Evolutionary conservation across 2,113 vertebrate genomes (phyloP).

Genomic region (Cariama cristata): DNA sequence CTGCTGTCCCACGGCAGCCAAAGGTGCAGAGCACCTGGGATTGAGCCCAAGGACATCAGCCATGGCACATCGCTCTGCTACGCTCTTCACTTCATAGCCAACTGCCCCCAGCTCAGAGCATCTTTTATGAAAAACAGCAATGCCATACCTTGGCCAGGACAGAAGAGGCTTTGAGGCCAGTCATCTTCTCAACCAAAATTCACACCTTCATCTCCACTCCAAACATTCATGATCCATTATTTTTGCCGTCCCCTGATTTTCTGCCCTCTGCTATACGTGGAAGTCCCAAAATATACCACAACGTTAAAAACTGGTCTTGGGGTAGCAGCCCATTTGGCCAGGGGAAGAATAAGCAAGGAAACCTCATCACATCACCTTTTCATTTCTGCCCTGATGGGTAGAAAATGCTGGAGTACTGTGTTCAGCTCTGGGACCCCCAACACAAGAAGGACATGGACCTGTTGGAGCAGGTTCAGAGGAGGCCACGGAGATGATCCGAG

Average conservation of each 20-base stretch:
- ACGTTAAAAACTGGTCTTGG: neutral
- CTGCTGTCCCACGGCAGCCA: neutral
- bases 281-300: neutral
- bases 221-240: neutral
- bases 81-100: neutral
- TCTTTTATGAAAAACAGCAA: neutral
- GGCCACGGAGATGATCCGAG: too few relatives aligned
- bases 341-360: neutral
- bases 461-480: too few relatives aligned
- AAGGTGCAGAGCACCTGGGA: neutral
- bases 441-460: too few relatives aligned
- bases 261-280: neutral
- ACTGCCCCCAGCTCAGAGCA: neutral
- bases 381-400: neutral
- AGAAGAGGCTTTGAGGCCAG: neutral
- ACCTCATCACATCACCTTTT: neutral
- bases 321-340: neutral
- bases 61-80: neutral
- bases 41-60: slow-evolving; percentile 13
- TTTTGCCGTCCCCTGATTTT: neutral
- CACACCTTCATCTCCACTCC: neutral
- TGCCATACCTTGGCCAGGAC: neutral
- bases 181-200: neutral
- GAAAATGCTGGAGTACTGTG: neutral
- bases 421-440: too few relatives aligned